Evolutionary conservation across 1,140 invertebrate genomes (phyloP), one percentile per base, ranked within the genome.

Genomic region (Anagrus nilaparvatae): DNA sequence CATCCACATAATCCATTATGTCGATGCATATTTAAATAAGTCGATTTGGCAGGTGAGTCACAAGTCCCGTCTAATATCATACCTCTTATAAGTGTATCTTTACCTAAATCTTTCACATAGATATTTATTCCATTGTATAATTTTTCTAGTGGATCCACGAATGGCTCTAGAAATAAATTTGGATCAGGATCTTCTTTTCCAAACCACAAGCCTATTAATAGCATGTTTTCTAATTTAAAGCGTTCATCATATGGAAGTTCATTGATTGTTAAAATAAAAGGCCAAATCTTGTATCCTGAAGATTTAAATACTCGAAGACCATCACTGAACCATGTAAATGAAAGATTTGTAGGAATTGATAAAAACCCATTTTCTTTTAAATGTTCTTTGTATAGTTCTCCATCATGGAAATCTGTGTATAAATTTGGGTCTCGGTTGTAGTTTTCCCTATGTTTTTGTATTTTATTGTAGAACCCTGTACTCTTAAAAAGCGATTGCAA

Each of bases 221-320:
- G 3, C 10, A 41, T 14, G 18, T 41, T 41, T 25, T 41, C 29
- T 33, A 16, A 13, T 33, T 41, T 25, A 17, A 17, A 14, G 8
- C 39, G 4, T 17, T n/a, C 3, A 23, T 32, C 14, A 16, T 24
- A 31, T 3, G 39, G 39, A 10, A 41, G 18, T 24, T 41, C 39
- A 23, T 32, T 24, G 23, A 41, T 41, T 16, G 16, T 23, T 23
- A 40, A 32, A 32, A 31, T 31, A 23, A 40, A 40, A 14, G 39
- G 39, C 39, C 39, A 32, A 16, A 40, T 40, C 8, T 29, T 40
- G 4, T 23, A 20, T 32, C 32, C 21, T 10, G 39, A 40, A 2
- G 39, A 40, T 24, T 40, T 40, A 14, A 40, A 40, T n/a, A 40
- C 2, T 7, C 20, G 34, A 3, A 36, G 20, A 5, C 34, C 34